Base-by-base conservation (phyloP, 2,888 invertebrate genomes). In the Ennomos erosarius region DNA sequence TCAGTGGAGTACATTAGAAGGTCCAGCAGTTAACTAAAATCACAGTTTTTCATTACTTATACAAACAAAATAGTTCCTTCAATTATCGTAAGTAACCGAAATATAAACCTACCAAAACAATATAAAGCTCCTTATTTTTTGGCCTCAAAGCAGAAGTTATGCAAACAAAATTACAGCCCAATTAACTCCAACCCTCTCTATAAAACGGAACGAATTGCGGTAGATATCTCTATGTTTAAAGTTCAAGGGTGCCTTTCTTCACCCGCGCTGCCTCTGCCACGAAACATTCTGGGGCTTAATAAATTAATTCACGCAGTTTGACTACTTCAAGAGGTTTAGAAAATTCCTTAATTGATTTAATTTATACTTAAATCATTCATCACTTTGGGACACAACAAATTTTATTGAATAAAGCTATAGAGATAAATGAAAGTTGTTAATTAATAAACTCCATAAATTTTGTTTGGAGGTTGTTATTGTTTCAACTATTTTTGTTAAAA, bases 321-420 rank as follows among this genome's bases (percentile, higher is more conserved):
- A 78, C 78, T 82, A 75, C 74, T 81, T 77, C 69, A 76, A 79
- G 76, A 69, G 73, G 72, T 76, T 76, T 74, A 60, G 65, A 62
- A 74, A 76, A 78, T 78, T 75, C 65, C 60, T 62, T 79, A 81
- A 82, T 82, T 81, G 81, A 77, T 82, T 85, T 78, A 81, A 82
- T 82, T 85, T 78, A 82, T 82, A 82, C 75, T 82, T 76, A 74
- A 82, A 78, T 78, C 78, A 80, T 83, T 82, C 78, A 82, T 80
- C 78, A 82, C 73, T 78, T 77, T 67, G 65, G 69, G 76, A 73
- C 66, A 67, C 65, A 78, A 79, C 76, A 81, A 76, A 75, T 78
- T 5, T 80, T 78, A 72, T 68, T 69, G 67, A 67, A 71, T 67
- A 62, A 74, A 81, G 75, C 75, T 79, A 75, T 16, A 16, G 1